Evolutionary conservation across 53 echinoderm and acorn worm genomes (phyloP).

Genomic region (Stichopus horrens): DNA sequence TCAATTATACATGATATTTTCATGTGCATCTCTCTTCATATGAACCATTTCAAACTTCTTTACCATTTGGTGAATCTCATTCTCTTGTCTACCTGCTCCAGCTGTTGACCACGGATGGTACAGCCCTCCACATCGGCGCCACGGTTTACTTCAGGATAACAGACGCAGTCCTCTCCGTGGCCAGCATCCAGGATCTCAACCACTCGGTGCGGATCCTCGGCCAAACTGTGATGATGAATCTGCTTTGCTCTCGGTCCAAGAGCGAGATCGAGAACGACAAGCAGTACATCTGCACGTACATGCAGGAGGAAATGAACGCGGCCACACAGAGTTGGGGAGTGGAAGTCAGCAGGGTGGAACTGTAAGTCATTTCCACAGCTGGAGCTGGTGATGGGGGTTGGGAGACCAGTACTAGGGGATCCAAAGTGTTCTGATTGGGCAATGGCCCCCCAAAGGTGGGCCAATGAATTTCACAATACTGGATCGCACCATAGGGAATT

Average conservation of each 20-base stretch:
- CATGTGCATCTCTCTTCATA: no score
- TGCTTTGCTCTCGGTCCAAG: constrained; percentile 57
- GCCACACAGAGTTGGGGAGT: constrained; percentile 90
- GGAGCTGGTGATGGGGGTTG: not conserved
- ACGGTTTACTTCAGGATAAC: constrained; percentile 83
- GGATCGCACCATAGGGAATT: no score
- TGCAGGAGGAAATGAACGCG: constrained; percentile 84
- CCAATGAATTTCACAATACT: no score
- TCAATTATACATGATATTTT: no score
- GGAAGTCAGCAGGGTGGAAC: constrained; percentile 86
- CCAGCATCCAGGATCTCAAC: constrained; percentile 89
- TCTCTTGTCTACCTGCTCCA: constrained; percentile 32
- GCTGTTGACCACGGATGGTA: constrained; percentile 81
- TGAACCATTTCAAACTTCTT: no score
- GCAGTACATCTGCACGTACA: constrained; percentile 50
- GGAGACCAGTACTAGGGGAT: not conserved
- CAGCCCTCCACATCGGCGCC: constrained; percentile 85
- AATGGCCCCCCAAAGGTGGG: no score
- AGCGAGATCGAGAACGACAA: constrained; percentile 69
- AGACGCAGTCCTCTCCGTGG: constrained; percentile 77
- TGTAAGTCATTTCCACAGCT: constrained; percentile 63
- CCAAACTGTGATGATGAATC: constrained; percentile 78
- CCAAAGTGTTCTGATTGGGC: not conserved
- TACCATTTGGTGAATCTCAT: no score
- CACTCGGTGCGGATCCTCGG: constrained; percentile 83